Base-by-base conservation (phyloP, 2,797 vertebrate species). In the Trachurus trachurus region DNA sequence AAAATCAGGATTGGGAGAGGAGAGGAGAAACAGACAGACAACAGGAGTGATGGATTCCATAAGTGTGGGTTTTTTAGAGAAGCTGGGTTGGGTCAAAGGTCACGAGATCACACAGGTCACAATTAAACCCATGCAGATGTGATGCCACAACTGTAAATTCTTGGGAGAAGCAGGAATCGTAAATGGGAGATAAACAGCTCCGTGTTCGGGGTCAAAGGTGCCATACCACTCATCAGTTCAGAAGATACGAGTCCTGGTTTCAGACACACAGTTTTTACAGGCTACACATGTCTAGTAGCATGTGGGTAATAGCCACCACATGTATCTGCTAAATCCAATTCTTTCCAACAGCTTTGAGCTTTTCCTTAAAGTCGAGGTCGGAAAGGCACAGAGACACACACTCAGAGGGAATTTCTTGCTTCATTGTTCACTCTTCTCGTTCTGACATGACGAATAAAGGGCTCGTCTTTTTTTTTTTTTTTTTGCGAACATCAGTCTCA, bases 271-370 rank as follows among this genome's bases (percentile, higher is more conserved):
- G 17, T 57, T 74, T 91, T 91, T 86, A 93, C 76, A 80, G 78
- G 62, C 82, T 84, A 75, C 84, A 89, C 75, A 82, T 88, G 90
- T 90, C 85, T 47, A 59, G 75, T 80, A 84, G 76, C 74, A 39
- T 44, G 66, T 44, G 42, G 31, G 58, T 86, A 87, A 90, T 72
- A 45, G 64, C 64, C 83, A 66, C 84, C 85, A 89, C 76, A 83
- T 86, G 88, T 29, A 69, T 17, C 50, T 15, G 54, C 56, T 82
- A 70, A 87, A 89, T 47, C 59, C 52, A 53, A 26, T 42, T 80
- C 42, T 82, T 85, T 90, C 67, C 66, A 42, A 60, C 72, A n/a
- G 13, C 59, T 49, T 7, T 16, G 62, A 31, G 47, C 17, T 66
- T 83, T 68, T 56, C 52, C 26, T 66, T 62, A 16, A 47, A 70